These are phyloP conservation scores for Falco punctatus DNA, from an alignment of 2,113 vertebrate species.

Conservation along the genomic window DNA sequence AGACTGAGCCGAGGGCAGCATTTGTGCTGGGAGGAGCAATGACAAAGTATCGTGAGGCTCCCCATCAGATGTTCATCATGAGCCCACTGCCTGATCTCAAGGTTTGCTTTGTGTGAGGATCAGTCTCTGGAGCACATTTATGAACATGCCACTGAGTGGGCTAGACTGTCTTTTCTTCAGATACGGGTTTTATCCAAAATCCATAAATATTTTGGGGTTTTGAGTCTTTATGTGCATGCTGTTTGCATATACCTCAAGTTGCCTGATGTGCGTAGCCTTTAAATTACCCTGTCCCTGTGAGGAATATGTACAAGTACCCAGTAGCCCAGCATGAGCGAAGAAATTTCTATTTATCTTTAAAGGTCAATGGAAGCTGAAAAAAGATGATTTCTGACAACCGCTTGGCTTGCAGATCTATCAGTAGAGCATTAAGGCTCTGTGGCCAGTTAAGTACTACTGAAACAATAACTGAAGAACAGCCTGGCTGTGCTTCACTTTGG, in stretches of 20 bases:
- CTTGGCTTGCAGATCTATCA: neutral
- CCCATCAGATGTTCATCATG: neutral
- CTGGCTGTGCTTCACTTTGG: neutral
- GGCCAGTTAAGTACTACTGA: neutral
- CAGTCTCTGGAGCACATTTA: neutral
- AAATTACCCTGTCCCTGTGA: neutral
- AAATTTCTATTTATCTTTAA: neutral
- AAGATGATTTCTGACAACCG: neutral
- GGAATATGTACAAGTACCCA: neutral
- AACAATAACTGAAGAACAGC: neutral
- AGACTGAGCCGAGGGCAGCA: neutral
- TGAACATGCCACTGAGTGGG: neutral
- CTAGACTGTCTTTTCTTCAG: neutral
- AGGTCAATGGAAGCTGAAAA: neutral
- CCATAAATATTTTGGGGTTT: neutral
- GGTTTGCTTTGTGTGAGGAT: neutral
- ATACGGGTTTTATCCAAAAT: neutral
- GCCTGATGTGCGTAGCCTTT: neutral
- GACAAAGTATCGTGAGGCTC: neutral
- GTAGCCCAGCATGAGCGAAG: neutral
- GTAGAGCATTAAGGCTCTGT: neutral
- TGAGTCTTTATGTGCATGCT: neutral
- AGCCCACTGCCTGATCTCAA: neutral
- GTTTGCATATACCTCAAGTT: neutral
- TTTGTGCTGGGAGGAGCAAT: neutral